These are phyloP conservation scores for Glaucopsyche alexis DNA, from an alignment of 2,888 invertebrate genomes.

Conservation along the genomic window DNA sequence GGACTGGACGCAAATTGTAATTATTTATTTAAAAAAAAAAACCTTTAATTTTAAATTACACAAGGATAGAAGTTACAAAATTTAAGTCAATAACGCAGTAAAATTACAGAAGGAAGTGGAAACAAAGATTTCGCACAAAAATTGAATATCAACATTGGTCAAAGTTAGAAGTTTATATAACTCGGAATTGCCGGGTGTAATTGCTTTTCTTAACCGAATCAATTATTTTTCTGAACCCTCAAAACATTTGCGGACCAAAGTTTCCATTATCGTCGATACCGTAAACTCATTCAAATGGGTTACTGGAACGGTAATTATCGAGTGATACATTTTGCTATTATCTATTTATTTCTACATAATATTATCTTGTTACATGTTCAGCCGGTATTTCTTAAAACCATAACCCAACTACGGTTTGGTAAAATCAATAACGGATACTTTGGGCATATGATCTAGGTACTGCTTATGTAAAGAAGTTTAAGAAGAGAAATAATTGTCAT, in stretches of 20 bases:
- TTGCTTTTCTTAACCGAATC: conserved; percentile 72
- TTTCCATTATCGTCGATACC: conserved; percentile 65
- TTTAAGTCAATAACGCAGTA: neutral
- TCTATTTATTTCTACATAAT: neutral
- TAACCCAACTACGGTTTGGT: no score
- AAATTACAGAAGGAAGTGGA: neutral
- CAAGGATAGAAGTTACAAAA: neutral
- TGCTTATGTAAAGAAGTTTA: no score
- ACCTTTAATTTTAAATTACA: neutral
- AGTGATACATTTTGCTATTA: conserved; percentile 14
- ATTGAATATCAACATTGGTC: conserved; percentile 39
- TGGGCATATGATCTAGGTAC: no score
- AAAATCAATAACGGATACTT: no score
- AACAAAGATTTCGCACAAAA: conserved; percentile 16
- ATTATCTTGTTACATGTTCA: neutral
- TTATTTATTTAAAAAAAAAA: neutral
- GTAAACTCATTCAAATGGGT: conserved; percentile 44
- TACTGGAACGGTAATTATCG: conserved; percentile 36
- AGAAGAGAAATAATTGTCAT: no score
- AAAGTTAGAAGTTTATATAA: conserved; percentile 67
- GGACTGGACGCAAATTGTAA: neutral
- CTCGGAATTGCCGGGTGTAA: conserved; percentile 69
- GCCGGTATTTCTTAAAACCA: no score
- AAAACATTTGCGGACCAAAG: conserved; percentile 61
- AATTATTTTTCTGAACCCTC: conserved; percentile 74